These are phyloP conservation scores for Indri indri DNA, from an alignment of 2,113 vertebrate species.

Conservation along the genomic window DNA sequence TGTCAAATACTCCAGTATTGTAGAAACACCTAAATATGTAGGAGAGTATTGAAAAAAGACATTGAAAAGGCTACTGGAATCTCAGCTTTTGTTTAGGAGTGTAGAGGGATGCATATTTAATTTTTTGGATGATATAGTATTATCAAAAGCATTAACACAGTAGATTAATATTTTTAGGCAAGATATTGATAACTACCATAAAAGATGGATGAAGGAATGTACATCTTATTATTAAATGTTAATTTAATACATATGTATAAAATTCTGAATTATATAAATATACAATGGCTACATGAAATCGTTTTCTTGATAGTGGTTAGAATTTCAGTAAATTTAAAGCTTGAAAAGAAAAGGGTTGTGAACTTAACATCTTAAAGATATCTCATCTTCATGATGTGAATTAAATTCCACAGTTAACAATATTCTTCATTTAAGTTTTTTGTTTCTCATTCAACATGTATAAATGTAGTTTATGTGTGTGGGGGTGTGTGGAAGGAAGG, in stretches of 20 bases:
- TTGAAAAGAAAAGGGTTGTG: not conserved
- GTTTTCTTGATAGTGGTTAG: not conserved
- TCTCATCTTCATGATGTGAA: not conserved
- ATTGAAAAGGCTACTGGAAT: not conserved
- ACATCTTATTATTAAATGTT: not conserved
- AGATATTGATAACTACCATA: not conserved
- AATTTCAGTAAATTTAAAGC: not conserved
- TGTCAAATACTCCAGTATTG: not conserved
- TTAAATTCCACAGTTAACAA: not conserved
- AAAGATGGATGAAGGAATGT: not conserved
- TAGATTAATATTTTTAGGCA: not conserved
- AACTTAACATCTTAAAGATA: not conserved
- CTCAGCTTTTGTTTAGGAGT: not conserved
- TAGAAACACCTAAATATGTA: not conserved
- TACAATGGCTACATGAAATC: not conserved
- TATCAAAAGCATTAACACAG: not conserved
- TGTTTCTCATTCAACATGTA: not conserved
- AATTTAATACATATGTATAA: not conserved
- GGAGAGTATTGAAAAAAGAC: not conserved
- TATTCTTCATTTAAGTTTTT: not conserved
- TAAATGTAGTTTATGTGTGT: rapidly evolving
- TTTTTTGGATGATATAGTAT: not conserved
- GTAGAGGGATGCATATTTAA: not conserved
- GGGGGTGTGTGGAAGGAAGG: rapidly evolving
- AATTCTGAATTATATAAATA: not conserved